Evolutionary conservation across 2,797 vertebrate species (phyloP).

Genomic region (Thunnus albacares): DNA sequence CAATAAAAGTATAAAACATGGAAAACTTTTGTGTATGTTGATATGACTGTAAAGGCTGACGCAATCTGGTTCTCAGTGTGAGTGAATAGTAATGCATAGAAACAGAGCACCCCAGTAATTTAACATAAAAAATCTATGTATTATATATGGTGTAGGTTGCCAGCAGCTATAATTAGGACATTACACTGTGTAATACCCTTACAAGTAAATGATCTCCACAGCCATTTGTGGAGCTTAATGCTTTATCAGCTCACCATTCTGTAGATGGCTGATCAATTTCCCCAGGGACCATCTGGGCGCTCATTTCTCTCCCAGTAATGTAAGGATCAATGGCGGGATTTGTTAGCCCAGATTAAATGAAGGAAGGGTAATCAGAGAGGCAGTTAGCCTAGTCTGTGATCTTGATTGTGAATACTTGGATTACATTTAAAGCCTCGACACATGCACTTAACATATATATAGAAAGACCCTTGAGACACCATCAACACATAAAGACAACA

Average conservation of each 20-base stretch:
- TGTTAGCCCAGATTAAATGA: constrained; percentile 65
- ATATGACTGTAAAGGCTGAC: neutral
- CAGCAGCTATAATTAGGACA: constrained; percentile 54
- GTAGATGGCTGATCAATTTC: constrained; percentile 48
- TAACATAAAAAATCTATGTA: constrained; percentile 19
- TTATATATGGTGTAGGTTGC: neutral
- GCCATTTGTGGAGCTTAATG: constrained; percentile 46
- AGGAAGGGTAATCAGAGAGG: constrained; percentile 57
- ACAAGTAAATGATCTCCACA: constrained; percentile 19
- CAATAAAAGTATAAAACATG: constrained; percentile 47
- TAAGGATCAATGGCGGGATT: constrained; percentile 68
- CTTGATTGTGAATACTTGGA: constrained; percentile 23
- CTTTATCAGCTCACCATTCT: constrained; percentile 50
- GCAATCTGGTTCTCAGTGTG: neutral
- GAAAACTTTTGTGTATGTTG: constrained; percentile 15
- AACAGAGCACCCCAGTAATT: neutral
- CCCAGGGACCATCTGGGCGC: constrained; percentile 36
- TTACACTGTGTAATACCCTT: constrained; percentile 27
- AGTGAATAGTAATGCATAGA: neutral
- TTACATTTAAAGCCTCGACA: constrained; percentile 41
- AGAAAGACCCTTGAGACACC: constrained; percentile 13
- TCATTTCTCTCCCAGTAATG: constrained; percentile 31
- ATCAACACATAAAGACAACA: neutral
- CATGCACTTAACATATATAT: constrained; percentile 15
- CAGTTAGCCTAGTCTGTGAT: constrained; percentile 40